Base-by-base conservation (phyloP, 2,113 vertebrate species). In the Larimichthys polyactis region DNA sequence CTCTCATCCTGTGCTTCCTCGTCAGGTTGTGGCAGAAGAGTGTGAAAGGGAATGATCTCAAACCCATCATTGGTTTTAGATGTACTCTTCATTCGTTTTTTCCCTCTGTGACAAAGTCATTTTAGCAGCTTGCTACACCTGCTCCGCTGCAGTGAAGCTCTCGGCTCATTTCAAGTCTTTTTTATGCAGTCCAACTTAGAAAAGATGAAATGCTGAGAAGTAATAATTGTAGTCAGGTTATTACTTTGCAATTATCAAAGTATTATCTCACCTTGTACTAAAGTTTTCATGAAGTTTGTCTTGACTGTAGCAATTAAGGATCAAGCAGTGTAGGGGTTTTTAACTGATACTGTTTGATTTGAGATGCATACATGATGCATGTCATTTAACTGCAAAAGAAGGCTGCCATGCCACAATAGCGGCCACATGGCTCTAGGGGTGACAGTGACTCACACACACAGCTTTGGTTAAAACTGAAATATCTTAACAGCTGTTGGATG, bases 61-160 rank as follows among this genome's bases (percentile, higher is more conserved):
- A 91, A 94, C 86, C 90, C 91, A 90, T 93, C 88, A 94, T 88
- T 92, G 88, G 85, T 93, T 93, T 92, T 89, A 93, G 88, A 94
- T 91, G 90, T 87, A 91, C 89, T 91, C 81, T 77, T 88, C 87
- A 85, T 92, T 90, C 64, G 36, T 83, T 90, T 83, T 86, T 84
- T 76, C 84, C 82, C 77, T 90, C 88, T 84, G 81, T 89, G 85
- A 91, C 89, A 89, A 91, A 88, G 86, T 93, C 91, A 89, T 94
- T 91, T 87, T 55, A 17, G 81, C 71, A 52, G 82, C 79, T 75
- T 76, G 73, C 84, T 89, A 76, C 77, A 87, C 84, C 91, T 91
- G 90, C 87, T 91, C 82, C 54, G 54, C 74, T 55, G 78, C 85
- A 69, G 69, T 76, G 75, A 78, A 78, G 66, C 51, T 55, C 75